Evolutionary conservation across 2,888 invertebrate species (phyloP), one percentile per base, ranked within the genome.

Genomic region (Dryocosmus kuriphilus): DNA sequence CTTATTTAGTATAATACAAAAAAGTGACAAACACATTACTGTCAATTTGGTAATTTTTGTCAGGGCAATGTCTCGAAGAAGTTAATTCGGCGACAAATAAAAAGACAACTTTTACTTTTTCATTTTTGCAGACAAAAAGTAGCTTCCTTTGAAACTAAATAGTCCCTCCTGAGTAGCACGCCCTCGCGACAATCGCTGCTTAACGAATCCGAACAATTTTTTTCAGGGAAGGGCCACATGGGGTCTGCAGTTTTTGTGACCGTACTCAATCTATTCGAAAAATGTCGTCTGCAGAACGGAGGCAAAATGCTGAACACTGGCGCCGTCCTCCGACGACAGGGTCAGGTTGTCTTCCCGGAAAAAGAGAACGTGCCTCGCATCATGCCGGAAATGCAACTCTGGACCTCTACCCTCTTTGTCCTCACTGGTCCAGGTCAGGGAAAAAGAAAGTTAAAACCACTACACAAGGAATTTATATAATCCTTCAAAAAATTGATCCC

Each of bases 151-250:
- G 32, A 30, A 61, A 8, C 41, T 41, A 41, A 41, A 11, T 30
- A 65, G 24, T 41, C 16, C n/a, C 63, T 35, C 16, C 41, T 41
- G 41, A 67, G 67, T 67, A 67, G 46, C 65, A 41, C 16, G 67
- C 38, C 22, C 65, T 38, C 38, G 35, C 11, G 22, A 67, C 67
- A 46, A 67, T 22, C 19, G 35, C 35, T n/a, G 63, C 63, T 63
- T 63, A 63, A 63, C 63, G 63, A 63, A 63, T 32, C 41, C 16
- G 27, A 71, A 30, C 46, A 14, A 71, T 51, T 71, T 71, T 67
- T 71, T 71, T 71, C 30, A 51, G 51, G 14, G n/a, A 71, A 71
- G n/a, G 51, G 5, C 71, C 71, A 71, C 71, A 71, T 71, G 71
- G 71, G 71, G 30, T 71, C 51, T 51, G n/a, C 27, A 71, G 27